Evolutionary conservation across 2,113 vertebrate genomes (phyloP), one percentile per base, ranked within the genome.

Genomic region (Chinchilla lanigera): DNA sequence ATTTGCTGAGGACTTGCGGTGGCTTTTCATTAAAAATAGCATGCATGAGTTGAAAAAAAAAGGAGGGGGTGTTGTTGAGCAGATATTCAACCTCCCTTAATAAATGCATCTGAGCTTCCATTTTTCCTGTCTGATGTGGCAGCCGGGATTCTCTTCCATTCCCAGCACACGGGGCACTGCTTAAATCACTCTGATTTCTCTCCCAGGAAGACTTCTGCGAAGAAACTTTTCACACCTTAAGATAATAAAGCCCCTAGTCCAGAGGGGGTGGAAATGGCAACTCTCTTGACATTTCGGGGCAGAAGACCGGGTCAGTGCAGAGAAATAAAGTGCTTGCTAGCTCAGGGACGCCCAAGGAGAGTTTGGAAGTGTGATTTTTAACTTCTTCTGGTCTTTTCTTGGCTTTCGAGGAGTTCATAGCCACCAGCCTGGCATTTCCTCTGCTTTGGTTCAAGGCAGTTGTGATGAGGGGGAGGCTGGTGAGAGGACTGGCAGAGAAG

Each of bases 1-100:
- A 98, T 99, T 98, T 99, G 97, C 98, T 97, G 98, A 89, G 97
- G 97, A 95, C 97, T 98, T 97, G 98, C 97, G 95, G 96, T 98
- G 92, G 97, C 96, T 98, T 98, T 99, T 98, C 98, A 98, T 99
- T 98, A 99, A 98, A 98, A 98, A 98, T 81, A 96, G 94, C 98
- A 97, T 98, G n/a, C 13, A 93, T 90, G 95, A 98, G 96, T 61
- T 60, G 1, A 94, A 78, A 75, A 71, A 50, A 90, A 63, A 61
- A 17, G 52, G 22, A 35, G 47, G 50, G 24, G 6, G 26, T 97
- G 33, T 96, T 97, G 97, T 97, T 98, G 98, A 98, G 96, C 93
- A 93, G 91, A 98, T 96, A 96, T 83, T 91, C 97, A 95, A 71
- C 98, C 96, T 97, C 97, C 95, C 98, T 97, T 98, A 98, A 98